Conservation (phyloP, 2,888 invertebrate species). For the Micoletzkya japonica region DNA sequence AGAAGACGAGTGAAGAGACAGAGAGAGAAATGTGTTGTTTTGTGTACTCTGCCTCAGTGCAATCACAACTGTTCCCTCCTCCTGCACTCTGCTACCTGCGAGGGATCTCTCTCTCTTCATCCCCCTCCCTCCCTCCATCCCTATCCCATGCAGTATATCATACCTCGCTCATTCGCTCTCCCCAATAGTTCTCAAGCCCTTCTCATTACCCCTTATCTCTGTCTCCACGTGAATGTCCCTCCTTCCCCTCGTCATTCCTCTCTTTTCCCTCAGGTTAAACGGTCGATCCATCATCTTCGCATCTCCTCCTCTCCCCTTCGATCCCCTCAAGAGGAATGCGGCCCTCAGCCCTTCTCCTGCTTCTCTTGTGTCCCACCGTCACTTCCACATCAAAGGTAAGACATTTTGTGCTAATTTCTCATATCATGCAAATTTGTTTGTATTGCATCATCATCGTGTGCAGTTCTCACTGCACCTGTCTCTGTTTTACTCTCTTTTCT, state of each 20-base stretch:
- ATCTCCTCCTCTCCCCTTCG: neutral
- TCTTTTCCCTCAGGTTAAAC: neutral
- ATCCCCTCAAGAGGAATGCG: neutral
- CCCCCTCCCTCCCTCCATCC: neutral
- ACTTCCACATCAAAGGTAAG: neutral
- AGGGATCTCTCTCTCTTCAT: slow-evolving; percentile 11
- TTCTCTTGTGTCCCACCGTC: neutral
- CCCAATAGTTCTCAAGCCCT: neutral
- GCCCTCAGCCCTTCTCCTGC: neutral
- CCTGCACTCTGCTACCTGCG: too few relatives aligned
- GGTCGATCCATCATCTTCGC: neutral
- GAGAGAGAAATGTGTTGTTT: too few relatives aligned
- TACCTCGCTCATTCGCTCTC: neutral
- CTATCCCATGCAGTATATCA: neutral
- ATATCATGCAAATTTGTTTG: too few relatives aligned
- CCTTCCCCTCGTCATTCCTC: neutral
- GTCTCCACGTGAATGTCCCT: neutral
- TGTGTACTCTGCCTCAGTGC: too few relatives aligned
- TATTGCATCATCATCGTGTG: too few relatives aligned
- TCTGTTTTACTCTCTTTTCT: too few relatives aligned
- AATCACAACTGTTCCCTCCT: too few relatives aligned
- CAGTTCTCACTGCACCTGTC: too few relatives aligned
- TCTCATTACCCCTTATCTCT: neutral
- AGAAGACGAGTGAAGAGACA: neutral
- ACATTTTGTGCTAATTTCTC: neutral